Evolutionary conservation across 2,797 vertebrate genomes (phyloP), one percentile per base, ranked within the genome.

Genomic region (Psittacula echo): DNA sequence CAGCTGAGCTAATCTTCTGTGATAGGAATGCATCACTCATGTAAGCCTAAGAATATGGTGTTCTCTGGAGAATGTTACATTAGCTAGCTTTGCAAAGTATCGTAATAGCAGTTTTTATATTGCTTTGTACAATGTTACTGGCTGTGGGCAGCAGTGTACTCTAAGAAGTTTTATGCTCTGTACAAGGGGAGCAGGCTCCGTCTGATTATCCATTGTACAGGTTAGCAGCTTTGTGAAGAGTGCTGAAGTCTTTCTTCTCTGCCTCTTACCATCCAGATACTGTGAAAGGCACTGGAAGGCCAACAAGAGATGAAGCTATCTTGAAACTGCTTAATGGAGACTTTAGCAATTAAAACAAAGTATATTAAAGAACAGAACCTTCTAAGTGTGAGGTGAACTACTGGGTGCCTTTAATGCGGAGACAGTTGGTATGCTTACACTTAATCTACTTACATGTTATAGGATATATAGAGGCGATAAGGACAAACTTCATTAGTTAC

Each of bases 261-360:
- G 72, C 51, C n/a, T 90, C 13, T 74, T 47, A 51, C 22, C 10
- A n/a, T 67, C 51, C 20, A 48, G 15, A 27, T 86, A 47, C 29
- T 56, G 44, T 72, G 42, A 75, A 88, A 16, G 19, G 47, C 66
- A 19, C 50, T 92, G 51, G 54, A 67, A 56, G 37, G 54, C 47
- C 41, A 56, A 13, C 30, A 62, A 23, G 50, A 67, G 51, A 74
- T 1, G 9, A 70, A 89, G 20, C 18, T 44, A 4, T 76, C 71
- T 79, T 76, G 44, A 73, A 94, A 83, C 50, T 73, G 20, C n/a
- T 70, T 92, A 76, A 61, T 39, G 53, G 50, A 80, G 70, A 48
- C 39, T 60, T 85, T 61, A 72, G 18, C 24, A 30, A 27, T 79
- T 91, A 62, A 27, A 84, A 53, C 21, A 45, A 68, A 88, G 39